phyloP scores from a whole-genome alignment of 2,113 vertebrate species.

The Serranochromis macrocephalus region DNA sequence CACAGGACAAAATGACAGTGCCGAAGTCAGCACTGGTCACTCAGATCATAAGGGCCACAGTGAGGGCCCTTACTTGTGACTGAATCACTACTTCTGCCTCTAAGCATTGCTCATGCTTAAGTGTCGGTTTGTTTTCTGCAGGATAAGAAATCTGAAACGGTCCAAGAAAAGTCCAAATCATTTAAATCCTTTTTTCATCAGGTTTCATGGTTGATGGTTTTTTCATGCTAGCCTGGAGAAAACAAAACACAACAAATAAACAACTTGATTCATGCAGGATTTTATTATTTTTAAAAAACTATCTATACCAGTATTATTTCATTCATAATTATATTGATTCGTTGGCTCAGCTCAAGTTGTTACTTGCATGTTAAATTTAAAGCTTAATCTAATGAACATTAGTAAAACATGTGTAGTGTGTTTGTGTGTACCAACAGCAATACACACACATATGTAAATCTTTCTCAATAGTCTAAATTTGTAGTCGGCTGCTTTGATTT shows the following conservation, averaged over 20 bases:
- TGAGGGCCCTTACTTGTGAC: background rate
- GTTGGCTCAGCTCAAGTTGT: fast-evolving
- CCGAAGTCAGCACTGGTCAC: slow-evolving; percentile 10
- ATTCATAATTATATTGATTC: background rate
- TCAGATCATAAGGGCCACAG: background rate
- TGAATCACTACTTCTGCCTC: background rate
- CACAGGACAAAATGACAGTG: background rate
- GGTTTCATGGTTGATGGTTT: fast-evolving
- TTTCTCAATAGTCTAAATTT: background rate
- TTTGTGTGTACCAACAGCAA: background rate
- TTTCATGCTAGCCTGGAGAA: background rate
- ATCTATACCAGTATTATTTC: background rate
- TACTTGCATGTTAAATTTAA: background rate
- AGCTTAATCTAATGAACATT: background rate
- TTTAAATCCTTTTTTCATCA: background rate
- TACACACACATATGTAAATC: fast-evolving
- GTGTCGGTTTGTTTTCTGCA: background rate
- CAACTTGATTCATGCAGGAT: fast-evolving
- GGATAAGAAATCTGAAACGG: background rate
- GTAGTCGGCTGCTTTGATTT: background rate
- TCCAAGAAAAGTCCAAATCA: background rate
- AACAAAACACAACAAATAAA: background rate
- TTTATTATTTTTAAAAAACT: fast-evolving
- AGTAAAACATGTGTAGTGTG: background rate
- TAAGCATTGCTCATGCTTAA: background rate